Evolutionary conservation across 2,797 vertebrate species (phyloP).

Genomic region (Darevskia mixta): DNA sequence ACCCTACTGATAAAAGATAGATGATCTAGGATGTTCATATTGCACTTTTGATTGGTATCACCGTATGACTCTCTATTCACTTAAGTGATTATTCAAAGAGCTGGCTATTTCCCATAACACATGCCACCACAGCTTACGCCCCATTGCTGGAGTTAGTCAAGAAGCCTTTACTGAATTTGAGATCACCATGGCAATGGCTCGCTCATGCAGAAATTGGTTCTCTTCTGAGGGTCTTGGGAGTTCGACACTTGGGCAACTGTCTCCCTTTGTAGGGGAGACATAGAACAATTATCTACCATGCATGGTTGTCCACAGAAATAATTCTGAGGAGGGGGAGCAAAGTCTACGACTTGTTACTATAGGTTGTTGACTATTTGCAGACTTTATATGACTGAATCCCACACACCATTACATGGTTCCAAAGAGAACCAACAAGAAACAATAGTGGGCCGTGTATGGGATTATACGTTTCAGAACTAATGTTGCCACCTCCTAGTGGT

Average conservation of each 20-base stretch:
- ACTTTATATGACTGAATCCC: no score
- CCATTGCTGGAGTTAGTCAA: neutral
- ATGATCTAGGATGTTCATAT: conserved; percentile 2
- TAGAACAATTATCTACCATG: no score
- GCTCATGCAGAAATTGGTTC: neutral
- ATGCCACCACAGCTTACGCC: neutral
- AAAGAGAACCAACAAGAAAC: no score
- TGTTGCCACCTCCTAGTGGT: no score
- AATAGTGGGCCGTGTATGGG: no score
- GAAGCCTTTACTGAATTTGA: neutral
- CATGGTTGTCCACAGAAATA: no score
- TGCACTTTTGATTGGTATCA: conserved; percentile 2
- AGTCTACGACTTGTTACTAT: no score
- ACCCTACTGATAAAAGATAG: conserved; percentile 3
- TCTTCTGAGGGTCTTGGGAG: neutral
- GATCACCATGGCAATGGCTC: neutral
- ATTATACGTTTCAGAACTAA: no score
- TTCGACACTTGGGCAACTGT: neutral
- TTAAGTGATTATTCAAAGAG: neutral
- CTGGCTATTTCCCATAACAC: neutral
- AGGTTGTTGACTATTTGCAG: no score
- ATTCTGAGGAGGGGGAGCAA: no score
- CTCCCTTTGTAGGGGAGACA: no score
- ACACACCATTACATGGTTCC: no score
- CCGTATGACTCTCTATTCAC: neutral